Evolutionary conservation across 2,797 vertebrate species (phyloP), one percentile per base, ranked within the genome.

Genomic region (Carduelis carduelis): DNA sequence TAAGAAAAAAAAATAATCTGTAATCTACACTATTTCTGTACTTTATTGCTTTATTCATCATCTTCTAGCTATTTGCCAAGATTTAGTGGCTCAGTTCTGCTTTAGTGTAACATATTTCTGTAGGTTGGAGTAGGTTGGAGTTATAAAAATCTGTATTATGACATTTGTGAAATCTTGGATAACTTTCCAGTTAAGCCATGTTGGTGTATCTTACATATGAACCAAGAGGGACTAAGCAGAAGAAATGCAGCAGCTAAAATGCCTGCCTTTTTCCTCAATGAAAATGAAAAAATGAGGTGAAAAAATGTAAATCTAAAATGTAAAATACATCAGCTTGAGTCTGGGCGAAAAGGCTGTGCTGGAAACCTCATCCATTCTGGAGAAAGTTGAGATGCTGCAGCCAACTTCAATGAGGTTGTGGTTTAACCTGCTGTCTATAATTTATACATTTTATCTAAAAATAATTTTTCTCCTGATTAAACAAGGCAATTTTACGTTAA

Each of bases 141-240:
- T 95, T 97, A 95, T 86, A 96, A 96, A 96, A 96, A 96, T 95
- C 83, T 89, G 87, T 93, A 97, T 96, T 96, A 82, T 94, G 94
- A 87, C 92, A 96, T 91, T 84, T 95, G 81, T 94, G 92, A 96
- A 95, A 94, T 92, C 87, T 96, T 94, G 89, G 94, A 91, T 94
- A 92, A 85, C 91, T 96, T 88, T 92, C 35, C 72, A 76, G 76
- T 92, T 65, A 79, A 97, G 89, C 92, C 74, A 66, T 75, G 70
- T 55, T 95, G 84, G 39, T 85, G 44, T 76, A 27, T 72, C 69
- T 94, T 90, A 39, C 47, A 46, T 87, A 82, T 56, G 74, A 86
- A 89, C 50, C 72, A 74, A 86, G 79, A 94, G 66, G 66, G 65
- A 68, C 68, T 59, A 44, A 87, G 78, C 3, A 66, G 89, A 89